These are phyloP conservation scores for Micromussa lordhowensis DNA, from an alignment of 92 coral and sea anemone genomes.

Conservation along the genomic window DNA sequence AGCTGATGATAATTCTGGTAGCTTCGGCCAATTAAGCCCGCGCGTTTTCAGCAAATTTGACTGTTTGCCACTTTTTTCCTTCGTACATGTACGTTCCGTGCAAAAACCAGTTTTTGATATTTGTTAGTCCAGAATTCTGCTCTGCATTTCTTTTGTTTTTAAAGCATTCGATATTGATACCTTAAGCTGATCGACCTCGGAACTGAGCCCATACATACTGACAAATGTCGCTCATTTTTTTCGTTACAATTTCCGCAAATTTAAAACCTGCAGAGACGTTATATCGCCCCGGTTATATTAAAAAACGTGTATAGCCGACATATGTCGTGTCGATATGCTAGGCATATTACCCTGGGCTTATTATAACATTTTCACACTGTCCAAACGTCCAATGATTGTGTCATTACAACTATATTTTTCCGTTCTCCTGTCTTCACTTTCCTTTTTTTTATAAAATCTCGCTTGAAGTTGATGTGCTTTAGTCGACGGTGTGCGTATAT, in stretches of 20 bases:
- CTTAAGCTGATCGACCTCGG: neutral
- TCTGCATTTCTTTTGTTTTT: neutral
- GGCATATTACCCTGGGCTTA: neutral
- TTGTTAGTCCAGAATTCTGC: neutral
- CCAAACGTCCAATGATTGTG: neutral
- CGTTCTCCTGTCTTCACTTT: neutral
- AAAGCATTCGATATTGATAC: neutral
- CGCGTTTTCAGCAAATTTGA: neutral
- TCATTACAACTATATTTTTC: neutral
- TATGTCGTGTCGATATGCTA: neutral
- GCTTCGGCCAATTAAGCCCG: neutral
- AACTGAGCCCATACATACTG: neutral
- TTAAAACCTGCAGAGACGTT: neutral
- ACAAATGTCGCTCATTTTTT: neutral
- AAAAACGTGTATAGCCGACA: neutral
- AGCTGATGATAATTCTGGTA: neutral
- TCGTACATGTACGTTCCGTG: neutral
- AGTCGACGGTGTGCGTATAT: neutral
- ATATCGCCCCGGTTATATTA: neutral
- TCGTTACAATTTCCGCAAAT: constrained; percentile 15
- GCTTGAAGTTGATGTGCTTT: neutral
- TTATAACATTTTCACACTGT: neutral
- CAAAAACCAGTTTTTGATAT: neutral
- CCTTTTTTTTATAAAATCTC: neutral
- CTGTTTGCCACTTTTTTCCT: neutral